Evolutionary conservation across 1,140 invertebrate species (phyloP), one percentile per base, ranked within the genome.

Genomic region (Diploscapter pachys): DNA sequence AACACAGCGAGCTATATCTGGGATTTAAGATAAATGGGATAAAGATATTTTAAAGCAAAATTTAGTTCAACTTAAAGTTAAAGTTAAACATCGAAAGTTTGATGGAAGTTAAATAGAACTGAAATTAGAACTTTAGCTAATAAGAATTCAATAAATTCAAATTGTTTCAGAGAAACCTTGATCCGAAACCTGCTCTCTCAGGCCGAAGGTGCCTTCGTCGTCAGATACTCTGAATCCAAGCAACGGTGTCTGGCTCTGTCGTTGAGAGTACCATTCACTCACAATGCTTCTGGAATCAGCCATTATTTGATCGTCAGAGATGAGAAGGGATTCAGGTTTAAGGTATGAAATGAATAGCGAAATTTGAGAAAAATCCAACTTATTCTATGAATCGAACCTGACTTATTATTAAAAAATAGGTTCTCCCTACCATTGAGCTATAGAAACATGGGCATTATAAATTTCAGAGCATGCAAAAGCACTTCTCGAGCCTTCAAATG

Each of bases 241-340:
- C 54, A 53, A 3, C 59, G 61, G 49, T 76, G 74, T 57, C 56
- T 76, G 61, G 74, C 64, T 54, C 70, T 76, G 31, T 71, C 74
- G 4, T 56, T 76, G 54, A 51, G 67, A 8, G 74, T 76, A 31
- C 74, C 74, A 48, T 11, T 53, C 4, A 59, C 4, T 51, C 74
- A 76, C 57, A 76, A 76, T 72, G 71, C 74, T 52, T 13, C 69
- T 3, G 71, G 74, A 4, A 71, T 76, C n/a, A 64, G 59, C 48
- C 74, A 76, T 72, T 76, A 71, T 59, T n/a, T 76, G 0, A 76
- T 76, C 53, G 57, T 76, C 9, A n/a, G 74, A 62, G 72, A 71
- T 9, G 74, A 76, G 62, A 55, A 71, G 13, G 74, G 74, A 31
- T 76, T 63, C 56, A n/a, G 68, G 52, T 52, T 76, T 4, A 76